Base-by-base conservation (phyloP, 2,888 invertebrate species). In the Drepanosiphum platanoidis region DNA sequence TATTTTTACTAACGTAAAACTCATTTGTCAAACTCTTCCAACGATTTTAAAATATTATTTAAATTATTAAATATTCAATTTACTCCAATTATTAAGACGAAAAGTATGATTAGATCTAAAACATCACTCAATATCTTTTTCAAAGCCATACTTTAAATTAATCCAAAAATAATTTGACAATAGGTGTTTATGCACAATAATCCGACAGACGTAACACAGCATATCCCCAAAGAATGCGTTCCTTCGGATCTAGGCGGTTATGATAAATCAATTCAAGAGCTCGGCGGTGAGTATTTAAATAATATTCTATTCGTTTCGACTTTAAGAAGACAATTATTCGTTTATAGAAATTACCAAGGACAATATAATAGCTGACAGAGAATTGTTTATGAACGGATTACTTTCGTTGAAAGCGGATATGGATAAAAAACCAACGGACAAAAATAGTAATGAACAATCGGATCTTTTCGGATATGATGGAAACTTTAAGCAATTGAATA, bases 401-500 rank as follows among this genome's bases (percentile, higher is more conserved):
- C 27, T 75, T 22, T 84, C 84, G 27, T 75, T 84, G 46, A 77
- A 84, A 52, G 84, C 84, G 11, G 68, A 84, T 22, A 84, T 84
- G 66, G 68, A 84, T 5, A 84, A 68, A 83, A 75, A 75, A 39
- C 84, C 68, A 1, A 30, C 8, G 2, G 75, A 75, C 7, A 27
- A 75, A 0, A 36, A 52, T 8, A 52, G 52, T 4, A 84, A 84
- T 30, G 84, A 84, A 30, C 75, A 84, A 36, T 77, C 84, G 3
- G 74, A 84, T 13, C 34, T 84, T 1, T 84, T 84, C 18, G 84
- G 75, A 13, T 84, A 36, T 8, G 66, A 84, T 13, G 75, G 84
- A 30, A 68, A 84, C 34, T 84, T 84, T 66, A 84, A 84, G 18
- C 42, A 68, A 39, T 77, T 84, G 68, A 84, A 84, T 39, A 84